phyloP scores from a whole-genome alignment of 2,797 vertebrate species.

The Nannoperca australis region DNA sequence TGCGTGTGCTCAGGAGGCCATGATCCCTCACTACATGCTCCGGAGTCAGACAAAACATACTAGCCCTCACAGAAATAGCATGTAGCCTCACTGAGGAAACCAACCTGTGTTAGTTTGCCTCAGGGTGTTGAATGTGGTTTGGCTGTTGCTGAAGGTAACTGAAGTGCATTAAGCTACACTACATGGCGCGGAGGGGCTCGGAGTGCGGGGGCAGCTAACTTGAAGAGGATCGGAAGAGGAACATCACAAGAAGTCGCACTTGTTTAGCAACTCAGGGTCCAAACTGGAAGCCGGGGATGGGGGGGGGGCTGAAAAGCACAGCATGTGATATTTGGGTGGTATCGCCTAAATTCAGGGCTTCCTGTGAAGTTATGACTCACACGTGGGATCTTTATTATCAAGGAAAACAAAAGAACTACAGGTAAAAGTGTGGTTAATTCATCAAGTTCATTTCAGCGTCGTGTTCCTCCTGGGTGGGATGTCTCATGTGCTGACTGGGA shows the following conservation, averaged over 20 bases:
- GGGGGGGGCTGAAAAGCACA: conserved; percentile 8
- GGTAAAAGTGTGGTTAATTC: conserved; percentile 17
- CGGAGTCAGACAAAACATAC: conserved; percentile 67
- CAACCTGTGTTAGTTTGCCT: conserved; percentile 69
- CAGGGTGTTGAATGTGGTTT: conserved; percentile 77
- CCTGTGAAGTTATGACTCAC: conserved; percentile 27
- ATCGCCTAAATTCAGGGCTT: conserved; percentile 12
- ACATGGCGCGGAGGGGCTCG: conserved; percentile 45
- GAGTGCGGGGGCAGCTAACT: conserved; percentile 32
- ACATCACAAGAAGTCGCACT: conserved; percentile 38
- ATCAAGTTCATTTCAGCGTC: conserved; percentile 19
- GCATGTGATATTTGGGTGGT: conserved; percentile 34
- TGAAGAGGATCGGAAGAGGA: conserved; percentile 37
- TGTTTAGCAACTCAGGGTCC: conserved; percentile 31
- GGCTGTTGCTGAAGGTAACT: conserved; percentile 67
- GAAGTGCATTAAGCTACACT: conserved; percentile 65
- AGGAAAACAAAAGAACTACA: conserved; percentile 28
- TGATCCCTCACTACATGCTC: conserved; percentile 64
- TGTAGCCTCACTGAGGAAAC: conserved; percentile 62
- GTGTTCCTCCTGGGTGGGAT: conserved; percentile 24
- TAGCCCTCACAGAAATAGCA: conserved; percentile 66
- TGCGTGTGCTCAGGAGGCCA: conserved; percentile 61
- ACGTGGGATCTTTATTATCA: conserved; percentile 33
- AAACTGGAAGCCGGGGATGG: conserved; percentile 28
- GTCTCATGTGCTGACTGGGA: conserved; percentile 13